Base-by-base conservation (phyloP, 2,888 invertebrate genomes). In the Crocallis elinguaria region DNA sequence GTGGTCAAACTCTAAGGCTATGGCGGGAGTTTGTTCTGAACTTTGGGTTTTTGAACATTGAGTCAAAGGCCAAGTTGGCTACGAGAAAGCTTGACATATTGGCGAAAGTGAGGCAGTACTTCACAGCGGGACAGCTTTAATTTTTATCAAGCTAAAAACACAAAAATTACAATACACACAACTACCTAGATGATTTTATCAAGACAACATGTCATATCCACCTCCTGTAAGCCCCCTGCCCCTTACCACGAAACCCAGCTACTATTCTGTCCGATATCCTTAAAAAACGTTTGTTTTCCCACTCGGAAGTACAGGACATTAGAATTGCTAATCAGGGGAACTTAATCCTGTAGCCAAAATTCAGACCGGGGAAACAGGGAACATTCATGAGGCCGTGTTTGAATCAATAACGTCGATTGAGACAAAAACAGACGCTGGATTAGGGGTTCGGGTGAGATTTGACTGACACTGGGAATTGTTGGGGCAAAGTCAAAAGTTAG, bases 251-350 rank as follows among this genome's bases (percentile, higher is more conserved):
- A 8, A 16, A 6, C 36, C 36, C 32, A 11, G 13, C 7, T 48
- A 27, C 48, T 2, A 8, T 3, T 33, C 53, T 54, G 53, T 33
- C 11, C 35, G 53, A 54, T 58, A 43, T 56, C 54, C 60, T 62
- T 50, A 64, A 64, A 64, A 62, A 64, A 50, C 58, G 52, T 60
- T 64, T 64, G 64, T 60, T 64, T 58, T 56, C 46, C 38, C 53
- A 62, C 55, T 55, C 50, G 53, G 49, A 46, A 55, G 53, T 63
- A 59, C 66, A 42, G 54, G 35, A 59, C 59, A 73, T 75, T 73
- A 72, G 75, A 71, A 73, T 67, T 73, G 75, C 72, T 75, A 75
- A 75, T 73, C 71, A 71, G 67, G 48, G 61, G 49, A 48, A 19
- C 62, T 57, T 62, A 60, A 66, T 65, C 45, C 51, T 36, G 51